Base-by-base conservation (phyloP, 2,888 invertebrate species). In the Drosophila acutilabella region DNA sequence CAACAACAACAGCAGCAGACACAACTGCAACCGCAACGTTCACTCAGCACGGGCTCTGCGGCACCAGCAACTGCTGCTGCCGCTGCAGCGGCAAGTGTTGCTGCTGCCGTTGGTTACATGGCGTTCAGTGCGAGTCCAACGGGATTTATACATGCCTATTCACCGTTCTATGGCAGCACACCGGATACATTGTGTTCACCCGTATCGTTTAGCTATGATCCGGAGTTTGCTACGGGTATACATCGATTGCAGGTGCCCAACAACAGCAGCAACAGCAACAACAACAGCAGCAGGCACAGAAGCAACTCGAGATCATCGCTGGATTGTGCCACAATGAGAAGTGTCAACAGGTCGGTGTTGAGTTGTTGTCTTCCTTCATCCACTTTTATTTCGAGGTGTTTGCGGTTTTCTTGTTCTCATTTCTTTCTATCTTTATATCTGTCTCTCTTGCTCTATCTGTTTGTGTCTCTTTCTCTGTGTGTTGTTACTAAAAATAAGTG, bases 121-220 rank as follows among this genome's bases (percentile, higher is more conserved):
- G 89, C 91, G 0, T 89, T 81, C 23, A 92, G 92, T 71, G 90
- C 90, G 23, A 90, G 91, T 67, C 91, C 92, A 2, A 86, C 85
- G 23, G 78, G 70, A 2, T 74, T 80, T 23, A 57, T 78, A 8
- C 81, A 81, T 71, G 73, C 86, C 6, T 89, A 90, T 52, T 90
- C 91, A n/a, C 91, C 92, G 0, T 90, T 91, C 65, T 90, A 87
- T 66, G 79, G 78, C 77, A 86, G 90, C 48, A 89, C 91, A 5
- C 91, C 91, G 36, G 89, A 89, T 4, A 76, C 80, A 0, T 56
- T 73, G 0, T 48, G 61, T 2, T 78, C 89, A 5, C 70, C 71
- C n/a, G 54, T 40, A 1, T 88, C 90, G 18, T 79, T 81, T 33
- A 91, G 91, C 64, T 92, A 91, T 52, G 91, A 92, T 85, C 85